phyloP scores from a whole-genome alignment of 2,113 vertebrate genomes.

The Lepus europaeus region DNA sequence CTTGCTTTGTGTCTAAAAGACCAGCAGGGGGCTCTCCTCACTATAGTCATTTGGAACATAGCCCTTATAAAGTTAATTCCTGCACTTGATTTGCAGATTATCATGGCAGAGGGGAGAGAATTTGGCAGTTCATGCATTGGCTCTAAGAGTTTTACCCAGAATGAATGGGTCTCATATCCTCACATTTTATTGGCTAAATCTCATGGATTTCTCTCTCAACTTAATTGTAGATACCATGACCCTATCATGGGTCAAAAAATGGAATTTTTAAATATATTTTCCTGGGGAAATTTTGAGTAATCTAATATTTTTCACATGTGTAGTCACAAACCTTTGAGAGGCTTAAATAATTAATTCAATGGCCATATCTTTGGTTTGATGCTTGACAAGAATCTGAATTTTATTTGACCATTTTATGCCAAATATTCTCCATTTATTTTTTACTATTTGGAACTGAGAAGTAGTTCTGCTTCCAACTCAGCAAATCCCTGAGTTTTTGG shows the following conservation, averaged over 20 bases:
- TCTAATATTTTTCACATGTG: neutral
- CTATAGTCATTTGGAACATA: neutral
- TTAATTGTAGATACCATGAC: neutral
- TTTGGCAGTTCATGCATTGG: neutral
- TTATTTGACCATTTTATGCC: slow-evolving; percentile 37
- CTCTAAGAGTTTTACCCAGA: neutral
- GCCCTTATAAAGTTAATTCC: neutral
- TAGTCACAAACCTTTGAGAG: neutral
- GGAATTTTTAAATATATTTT: slow-evolving; percentile 40
- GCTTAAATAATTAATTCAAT: slow-evolving; percentile 23
- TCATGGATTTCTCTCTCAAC: neutral
- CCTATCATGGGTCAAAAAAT: neutral
- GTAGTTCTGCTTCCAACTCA: neutral
- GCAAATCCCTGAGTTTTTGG: neutral
- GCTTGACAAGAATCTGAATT: slow-evolving; percentile 20
- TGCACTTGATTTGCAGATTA: neutral
- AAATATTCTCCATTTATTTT: slow-evolving; percentile 12
- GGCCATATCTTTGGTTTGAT: neutral
- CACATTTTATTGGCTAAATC: neutral
- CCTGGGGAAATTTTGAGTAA: slow-evolving; percentile 24
- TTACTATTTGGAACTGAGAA: neutral
- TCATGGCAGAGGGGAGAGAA: neutral
- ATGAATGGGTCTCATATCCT: neutral
- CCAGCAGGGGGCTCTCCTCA: neutral
- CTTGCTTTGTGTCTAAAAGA: neutral